Evolutionary conservation across 2,888 invertebrate genomes (phyloP).

Genomic region (Cloeon dipterum): DNA sequence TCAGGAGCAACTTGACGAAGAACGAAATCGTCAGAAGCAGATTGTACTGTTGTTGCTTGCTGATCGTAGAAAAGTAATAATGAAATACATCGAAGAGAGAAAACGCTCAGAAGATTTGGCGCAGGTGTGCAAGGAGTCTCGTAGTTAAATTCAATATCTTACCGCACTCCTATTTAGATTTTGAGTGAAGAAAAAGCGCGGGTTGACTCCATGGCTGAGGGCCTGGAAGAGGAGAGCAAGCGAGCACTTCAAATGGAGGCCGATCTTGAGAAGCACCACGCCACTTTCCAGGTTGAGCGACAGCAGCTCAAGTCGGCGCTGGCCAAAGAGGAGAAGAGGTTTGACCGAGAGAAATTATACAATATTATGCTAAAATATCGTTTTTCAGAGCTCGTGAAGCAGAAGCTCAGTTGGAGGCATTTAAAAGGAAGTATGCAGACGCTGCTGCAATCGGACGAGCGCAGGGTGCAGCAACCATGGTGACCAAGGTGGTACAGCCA

Average conservation of each 20-base stretch:
- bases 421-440: background rate
- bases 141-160: background rate
- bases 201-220: constrained; percentile 62
- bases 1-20: constrained; percentile 41
- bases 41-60: constrained; percentile 48
- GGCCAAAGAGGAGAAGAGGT: constrained; percentile 42
- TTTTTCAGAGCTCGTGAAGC: background rate
- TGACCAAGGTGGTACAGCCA: constrained; percentile 50
- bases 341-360: no score
- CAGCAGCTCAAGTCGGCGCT: constrained; percentile 40
- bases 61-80: constrained; percentile 51
- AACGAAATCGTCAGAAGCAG: constrained; percentile 47
- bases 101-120: constrained; percentile 57
- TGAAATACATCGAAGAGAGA: constrained; percentile 55
- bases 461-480: no score
- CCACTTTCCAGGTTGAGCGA: constrained; percentile 50
- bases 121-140: constrained; percentile 20
- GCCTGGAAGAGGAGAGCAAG: constrained; percentile 68
- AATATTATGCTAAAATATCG: no score
- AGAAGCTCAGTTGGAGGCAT: background rate
- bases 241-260: constrained; percentile 71
- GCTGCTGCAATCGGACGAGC: no score
- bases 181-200: constrained; percentile 54
- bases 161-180: constrained; percentile 21
- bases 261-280: constrained; percentile 55